These are phyloP conservation scores for Edolisoma coerulescens DNA, from an alignment of 2,113 vertebrate genomes.

Conservation along the genomic window DNA sequence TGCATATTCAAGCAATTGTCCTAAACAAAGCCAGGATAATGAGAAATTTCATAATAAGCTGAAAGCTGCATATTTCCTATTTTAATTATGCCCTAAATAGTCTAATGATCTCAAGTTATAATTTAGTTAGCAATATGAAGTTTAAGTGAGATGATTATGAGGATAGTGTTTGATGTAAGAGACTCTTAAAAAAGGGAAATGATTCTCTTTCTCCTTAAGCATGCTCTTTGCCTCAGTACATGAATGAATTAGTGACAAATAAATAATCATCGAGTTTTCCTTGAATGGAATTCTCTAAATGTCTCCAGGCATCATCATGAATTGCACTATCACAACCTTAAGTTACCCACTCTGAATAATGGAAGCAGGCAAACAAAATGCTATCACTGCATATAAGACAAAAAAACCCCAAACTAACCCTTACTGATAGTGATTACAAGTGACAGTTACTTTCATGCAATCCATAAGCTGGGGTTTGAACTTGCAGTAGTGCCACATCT, in stretches of 20 bases:
- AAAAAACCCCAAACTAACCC: background rate
- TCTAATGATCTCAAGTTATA: background rate
- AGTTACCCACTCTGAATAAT: background rate
- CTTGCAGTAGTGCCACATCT: background rate
- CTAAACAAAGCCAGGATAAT: background rate
- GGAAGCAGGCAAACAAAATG: slow-evolving; percentile 12
- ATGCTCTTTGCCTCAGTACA: background rate
- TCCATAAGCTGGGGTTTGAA: background rate
- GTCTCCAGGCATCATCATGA: background rate
- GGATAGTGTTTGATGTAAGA: background rate
- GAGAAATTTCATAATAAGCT: background rate
- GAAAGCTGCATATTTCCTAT: background rate
- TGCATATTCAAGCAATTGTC: background rate
- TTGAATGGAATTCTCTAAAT: slow-evolving; percentile 24
- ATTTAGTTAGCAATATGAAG: background rate
- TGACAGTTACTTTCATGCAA: slow-evolving; percentile 29
- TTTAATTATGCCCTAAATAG: background rate
- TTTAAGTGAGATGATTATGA: background rate
- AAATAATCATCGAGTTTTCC: background rate
- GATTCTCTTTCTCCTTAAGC: background rate
- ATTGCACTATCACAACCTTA: background rate
- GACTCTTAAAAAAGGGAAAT: background rate
- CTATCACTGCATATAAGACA: background rate
- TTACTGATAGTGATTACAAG: slow-evolving; percentile 14
- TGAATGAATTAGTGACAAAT: slow-evolving; percentile 5